A percentile compares a stretch with the other conserved stretches of the same genome.
Evolutionary conservation across 2,888 invertebrate genomes (phyloP).

Genomic region (Drepanosiphum platanoidis): DNA sequence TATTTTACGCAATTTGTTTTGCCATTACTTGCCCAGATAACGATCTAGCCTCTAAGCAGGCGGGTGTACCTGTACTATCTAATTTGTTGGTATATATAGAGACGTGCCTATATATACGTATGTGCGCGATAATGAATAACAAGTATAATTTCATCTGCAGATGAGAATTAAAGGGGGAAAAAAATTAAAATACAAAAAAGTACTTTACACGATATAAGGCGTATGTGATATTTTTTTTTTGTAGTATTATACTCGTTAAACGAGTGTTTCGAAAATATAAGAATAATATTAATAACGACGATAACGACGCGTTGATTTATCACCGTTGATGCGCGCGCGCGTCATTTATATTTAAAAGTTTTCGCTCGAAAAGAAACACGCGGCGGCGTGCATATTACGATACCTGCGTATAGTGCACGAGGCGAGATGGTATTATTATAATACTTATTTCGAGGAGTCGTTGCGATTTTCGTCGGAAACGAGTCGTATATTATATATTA

Average conservation of each 20-base stretch:
- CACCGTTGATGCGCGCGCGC: too few species aligned
- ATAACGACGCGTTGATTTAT: too few species aligned
- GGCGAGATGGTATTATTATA: neutral
- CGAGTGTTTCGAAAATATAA: neutral
- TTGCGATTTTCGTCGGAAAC: neutral
- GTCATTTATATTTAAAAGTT: neutral
- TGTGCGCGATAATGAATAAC: neutral
- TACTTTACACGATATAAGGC: too few species aligned
- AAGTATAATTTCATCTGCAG: neutral
- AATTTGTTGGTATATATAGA: neutral
- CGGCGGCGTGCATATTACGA: neutral
- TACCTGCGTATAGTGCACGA: neutral
- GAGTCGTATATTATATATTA: too few species aligned
- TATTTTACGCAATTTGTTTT: constrained; percentile 17
- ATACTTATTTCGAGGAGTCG: too few species aligned
- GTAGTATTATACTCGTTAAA: neutral
- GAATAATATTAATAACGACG: too few species aligned
- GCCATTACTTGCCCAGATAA: constrained; percentile 12
- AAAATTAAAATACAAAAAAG: too few species aligned
- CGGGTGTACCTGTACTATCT: neutral
- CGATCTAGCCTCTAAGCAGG: neutral
- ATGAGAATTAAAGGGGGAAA: neutral
- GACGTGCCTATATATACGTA: neutral
- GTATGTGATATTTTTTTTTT: too few species aligned
- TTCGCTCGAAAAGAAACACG: neutral